These are phyloP conservation scores for Lipophrys pholis DNA, from an alignment of 2,113 vertebrate genomes.

Conservation along the genomic window DNA sequence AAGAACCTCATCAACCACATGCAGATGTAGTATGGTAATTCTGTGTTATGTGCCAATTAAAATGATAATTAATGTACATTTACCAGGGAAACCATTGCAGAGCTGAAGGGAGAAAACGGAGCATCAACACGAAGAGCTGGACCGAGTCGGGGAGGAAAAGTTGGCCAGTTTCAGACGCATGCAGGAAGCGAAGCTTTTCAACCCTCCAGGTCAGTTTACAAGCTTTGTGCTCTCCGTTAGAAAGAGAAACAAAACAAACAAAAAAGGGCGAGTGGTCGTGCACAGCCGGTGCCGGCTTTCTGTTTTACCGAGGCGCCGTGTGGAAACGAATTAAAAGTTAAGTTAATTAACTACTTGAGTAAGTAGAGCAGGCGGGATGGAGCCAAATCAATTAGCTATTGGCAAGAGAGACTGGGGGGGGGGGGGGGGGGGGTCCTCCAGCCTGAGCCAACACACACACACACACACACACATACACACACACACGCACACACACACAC, in stretches of 20 bases:
- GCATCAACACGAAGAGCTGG: background rate
- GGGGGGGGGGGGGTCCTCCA: constrained; percentile 37
- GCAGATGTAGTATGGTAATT: constrained; percentile 46
- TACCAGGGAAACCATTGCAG: constrained; percentile 10
- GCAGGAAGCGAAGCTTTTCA: too few species aligned
- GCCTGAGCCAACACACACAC: constrained; percentile 45
- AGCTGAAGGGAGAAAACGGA: background rate
- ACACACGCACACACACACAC: background rate
- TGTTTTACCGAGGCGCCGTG: constrained; percentile 46
- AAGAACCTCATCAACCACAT: constrained; percentile 68
- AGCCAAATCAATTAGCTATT: constrained; percentile 78
- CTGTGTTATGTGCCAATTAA: constrained; percentile 50
- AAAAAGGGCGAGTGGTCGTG: constrained; percentile 39
- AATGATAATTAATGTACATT: constrained; percentile 39
- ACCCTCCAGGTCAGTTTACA: constrained; percentile 7
- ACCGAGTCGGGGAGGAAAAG: background rate
- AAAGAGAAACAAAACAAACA: background rate
- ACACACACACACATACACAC: constrained; percentile 1
- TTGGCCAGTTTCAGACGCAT: too few species aligned
- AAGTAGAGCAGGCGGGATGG: constrained; percentile 69
- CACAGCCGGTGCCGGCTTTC: constrained; percentile 47
- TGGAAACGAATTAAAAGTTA: constrained; percentile 70
- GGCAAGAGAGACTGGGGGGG: constrained; percentile 63
- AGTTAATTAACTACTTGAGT: constrained; percentile 76
- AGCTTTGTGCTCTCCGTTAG: constrained; percentile 22